phyloP scores from a whole-genome alignment of 2,113 vertebrate species.

The Prunella himalayana region DNA sequence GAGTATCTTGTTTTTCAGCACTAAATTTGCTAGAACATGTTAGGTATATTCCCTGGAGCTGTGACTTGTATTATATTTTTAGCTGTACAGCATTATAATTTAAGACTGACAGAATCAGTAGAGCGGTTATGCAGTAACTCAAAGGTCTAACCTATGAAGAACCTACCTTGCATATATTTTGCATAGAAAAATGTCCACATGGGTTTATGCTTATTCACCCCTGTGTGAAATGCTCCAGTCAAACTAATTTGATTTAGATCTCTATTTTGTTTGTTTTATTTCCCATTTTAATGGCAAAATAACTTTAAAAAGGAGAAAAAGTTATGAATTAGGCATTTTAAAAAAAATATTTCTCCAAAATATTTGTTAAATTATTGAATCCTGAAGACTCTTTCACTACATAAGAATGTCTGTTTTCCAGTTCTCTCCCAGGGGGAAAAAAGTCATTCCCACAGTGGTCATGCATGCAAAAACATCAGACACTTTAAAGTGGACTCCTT shows the following conservation, averaged over 20 bases:
- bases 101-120: not conserved
- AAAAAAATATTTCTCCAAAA: not conserved
- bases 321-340: rapidly evolving
- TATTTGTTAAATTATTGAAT: not conserved
- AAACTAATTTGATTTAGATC: not conserved
- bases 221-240: not conserved
- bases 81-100: not conserved
- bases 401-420: not conserved
- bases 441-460: not conserved
- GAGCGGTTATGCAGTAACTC: not conserved
- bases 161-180: not conserved
- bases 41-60: not conserved
- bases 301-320: not conserved
- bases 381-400: not conserved
- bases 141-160: not conserved
- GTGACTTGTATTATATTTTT: not conserved
- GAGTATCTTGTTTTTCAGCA: not conserved
- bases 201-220: not conserved
- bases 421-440: not conserved
- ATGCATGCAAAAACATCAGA: not conserved
- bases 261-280: not conserved
- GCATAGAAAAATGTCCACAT: not conserved
- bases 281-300: not conserved
- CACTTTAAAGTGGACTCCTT: not conserved
- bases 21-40: not conserved